Base-by-base conservation (phyloP, 2,797 vertebrate species). In the Apodemus agrarius region DNA sequence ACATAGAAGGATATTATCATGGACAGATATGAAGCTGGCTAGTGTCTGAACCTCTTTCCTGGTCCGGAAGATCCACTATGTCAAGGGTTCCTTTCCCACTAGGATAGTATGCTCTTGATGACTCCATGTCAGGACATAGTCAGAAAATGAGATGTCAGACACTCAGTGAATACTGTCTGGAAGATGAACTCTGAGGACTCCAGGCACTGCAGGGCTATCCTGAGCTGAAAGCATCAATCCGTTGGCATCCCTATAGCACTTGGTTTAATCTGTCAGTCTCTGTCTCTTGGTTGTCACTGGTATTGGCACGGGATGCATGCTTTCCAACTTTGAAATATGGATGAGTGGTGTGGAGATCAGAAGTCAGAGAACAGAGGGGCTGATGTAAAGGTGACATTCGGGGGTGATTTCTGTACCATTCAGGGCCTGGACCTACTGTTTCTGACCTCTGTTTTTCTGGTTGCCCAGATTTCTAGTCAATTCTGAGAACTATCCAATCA, bases 401-500 rank as follows among this genome's bases (percentile, higher is more conserved):
- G 57, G 0, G 21, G 81, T 72, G 78, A 82, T n/a, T 65, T 85
- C 69, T 86, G 43, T 24, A 67, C 21, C 19, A 29, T 24, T 49
- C 40, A 89, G 21, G 40, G 59, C 6, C 75, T 37, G 46, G 40
- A 59, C 40, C 29, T 95, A 34, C 31, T 3, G 17, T 54, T 90
- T 49, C 81, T 49, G 46, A 40, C 31, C 57, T 87, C 94, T 76
- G 49, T 49, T 8, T 80, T 46, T 79, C 86, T 54, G 22, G 10
- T 84, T 96, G 46, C 92, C 14, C 76, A 90, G 22, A 0, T 75
- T 94, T 89, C 69, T 95, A 86, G 61, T 67, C n/a, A 91, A 79
- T 95, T 95, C 54, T 93, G 78, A 90, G 59, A 96, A 76, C 24
- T 21, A 84, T 63, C 2, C 31, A 54, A 8, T 85, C 61, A 69